phyloP scores from a whole-genome alignment of 2,888 invertebrate genomes.

The Embidobia sp. region DNA sequence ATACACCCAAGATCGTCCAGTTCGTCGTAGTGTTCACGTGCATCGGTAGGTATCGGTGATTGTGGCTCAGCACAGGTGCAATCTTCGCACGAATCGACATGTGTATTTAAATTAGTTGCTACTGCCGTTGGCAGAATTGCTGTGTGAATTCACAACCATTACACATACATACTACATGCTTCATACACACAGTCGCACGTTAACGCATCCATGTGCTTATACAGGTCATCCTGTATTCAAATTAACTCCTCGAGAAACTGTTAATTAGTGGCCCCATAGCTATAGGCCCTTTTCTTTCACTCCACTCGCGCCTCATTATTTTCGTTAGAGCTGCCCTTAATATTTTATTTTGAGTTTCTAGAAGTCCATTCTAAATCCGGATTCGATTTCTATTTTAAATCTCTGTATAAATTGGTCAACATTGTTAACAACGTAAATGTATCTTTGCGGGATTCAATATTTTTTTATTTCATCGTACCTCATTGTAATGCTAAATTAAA shows the following conservation, averaged over 20 bases:
- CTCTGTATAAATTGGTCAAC: not conserved
- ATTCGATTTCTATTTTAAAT: not conserved
- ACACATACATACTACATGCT: conserved; percentile 20
- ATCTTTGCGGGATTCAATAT: too few relatives aligned
- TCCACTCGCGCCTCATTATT: conserved; percentile 72
- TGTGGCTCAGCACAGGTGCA: conserved; percentile 73
- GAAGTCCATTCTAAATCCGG: conserved; percentile 10
- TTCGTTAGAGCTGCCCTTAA: conserved; percentile 46
- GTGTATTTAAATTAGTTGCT: conserved; percentile 81
- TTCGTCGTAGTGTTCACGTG: conserved; percentile 32
- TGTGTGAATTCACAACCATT: conserved; percentile 44
- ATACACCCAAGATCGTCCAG: conserved; percentile 28
- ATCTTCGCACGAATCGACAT: conserved; percentile 81
- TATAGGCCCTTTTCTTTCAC: conserved; percentile 72
- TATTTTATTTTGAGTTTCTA: conserved; percentile 39
- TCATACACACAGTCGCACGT: conserved; percentile 13
- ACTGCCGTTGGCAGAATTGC: conserved; percentile 74
- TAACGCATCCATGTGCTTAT: conserved; percentile 38
- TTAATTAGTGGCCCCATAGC: conserved; percentile 77
- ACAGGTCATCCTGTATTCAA: conserved; percentile 73
- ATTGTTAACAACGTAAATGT: too few relatives aligned
- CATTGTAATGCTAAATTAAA: too few relatives aligned
- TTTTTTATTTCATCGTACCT: too few relatives aligned
- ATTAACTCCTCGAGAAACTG: conserved; percentile 78
- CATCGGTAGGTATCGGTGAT: conserved; percentile 62